Evolutionary conservation across 35 echinoderm and acorn worm species (phyloP).

Genomic region (Apostichopus japonicus): DNA sequence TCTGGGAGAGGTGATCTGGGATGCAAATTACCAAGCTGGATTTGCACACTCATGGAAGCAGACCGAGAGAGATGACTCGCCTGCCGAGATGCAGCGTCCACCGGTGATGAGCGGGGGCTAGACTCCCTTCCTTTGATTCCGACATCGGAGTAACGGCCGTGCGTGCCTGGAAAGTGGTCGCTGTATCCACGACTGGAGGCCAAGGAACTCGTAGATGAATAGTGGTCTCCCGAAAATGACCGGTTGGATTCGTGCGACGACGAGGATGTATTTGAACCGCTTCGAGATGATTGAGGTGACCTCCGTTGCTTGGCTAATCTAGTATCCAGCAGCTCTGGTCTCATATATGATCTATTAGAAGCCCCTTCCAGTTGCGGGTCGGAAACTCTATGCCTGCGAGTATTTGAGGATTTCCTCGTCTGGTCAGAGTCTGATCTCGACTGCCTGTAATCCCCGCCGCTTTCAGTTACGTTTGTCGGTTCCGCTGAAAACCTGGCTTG

Average conservation of each 20-base stretch:
- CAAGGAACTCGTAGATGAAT: slow-evolving; percentile 42
- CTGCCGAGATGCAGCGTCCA: not conserved
- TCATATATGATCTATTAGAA: not conserved
- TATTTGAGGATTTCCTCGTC: not conserved
- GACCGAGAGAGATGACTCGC: not conserved
- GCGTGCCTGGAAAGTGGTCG: not conserved
- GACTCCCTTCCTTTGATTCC: not conserved
- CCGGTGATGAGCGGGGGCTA: not conserved
- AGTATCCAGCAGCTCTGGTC: not conserved
- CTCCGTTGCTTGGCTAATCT: not conserved
- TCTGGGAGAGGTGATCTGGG: not conserved
- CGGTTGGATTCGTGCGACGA: slow-evolving; percentile 18
- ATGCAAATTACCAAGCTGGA: not conserved
- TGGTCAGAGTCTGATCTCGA: slow-evolving; percentile 42
- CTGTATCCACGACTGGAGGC: slow-evolving; percentile 13
- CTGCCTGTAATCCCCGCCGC: slow-evolving; percentile 16
- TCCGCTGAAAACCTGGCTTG: not conserved
- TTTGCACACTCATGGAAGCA: not conserved
- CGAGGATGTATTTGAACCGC: slow-evolving; percentile 37
- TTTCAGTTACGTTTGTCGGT: not conserved
- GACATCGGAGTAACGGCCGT: slow-evolving; percentile 32
- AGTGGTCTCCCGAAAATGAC: slow-evolving; percentile 15
- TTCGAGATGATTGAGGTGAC: slow-evolving; percentile 22
- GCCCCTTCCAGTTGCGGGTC: slow-evolving; percentile 18
- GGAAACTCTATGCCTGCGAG: not conserved